phyloP scores from a whole-genome alignment of 2,888 invertebrate genomes.

The Cerceris rybyensis region DNA sequence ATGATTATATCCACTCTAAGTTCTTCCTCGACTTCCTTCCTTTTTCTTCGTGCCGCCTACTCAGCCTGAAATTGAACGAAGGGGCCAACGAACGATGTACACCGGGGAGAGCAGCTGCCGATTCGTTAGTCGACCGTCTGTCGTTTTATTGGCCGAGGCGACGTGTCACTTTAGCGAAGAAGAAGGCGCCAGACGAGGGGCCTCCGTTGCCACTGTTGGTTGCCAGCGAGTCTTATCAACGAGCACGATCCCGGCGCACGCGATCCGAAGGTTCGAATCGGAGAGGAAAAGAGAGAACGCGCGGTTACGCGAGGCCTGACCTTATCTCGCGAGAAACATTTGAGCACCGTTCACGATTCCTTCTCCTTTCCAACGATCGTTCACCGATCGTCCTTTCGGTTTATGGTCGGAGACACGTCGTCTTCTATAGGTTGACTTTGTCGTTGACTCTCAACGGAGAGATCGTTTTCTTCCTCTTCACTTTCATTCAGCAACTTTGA shows the following conservation, averaged over 20 bases:
- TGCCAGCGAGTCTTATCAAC: background rate
- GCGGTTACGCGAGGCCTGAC: conserved; percentile 30
- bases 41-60: conserved; percentile 6
- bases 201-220: conserved; percentile 5
- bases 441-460: no score
- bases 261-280: background rate
- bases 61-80: conserved; percentile 22
- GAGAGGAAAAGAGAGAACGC: background rate
- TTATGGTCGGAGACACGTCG: background rate
- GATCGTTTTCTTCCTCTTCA: background rate
- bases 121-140: conserved; percentile 41
- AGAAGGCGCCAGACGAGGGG: conserved; percentile 51
- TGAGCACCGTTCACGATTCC: conserved; percentile 1
- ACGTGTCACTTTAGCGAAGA: conserved; percentile 45
- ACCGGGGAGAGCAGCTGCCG: conserved; percentile 52
- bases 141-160: conserved; percentile 55
- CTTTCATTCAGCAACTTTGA: conserved; percentile 8
- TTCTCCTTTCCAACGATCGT: background rate
- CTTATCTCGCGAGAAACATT: conserved; percentile 23
- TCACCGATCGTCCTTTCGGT: background rate
- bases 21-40: background rate
- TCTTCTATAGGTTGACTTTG: background rate
- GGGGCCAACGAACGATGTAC: conserved; percentile 42
- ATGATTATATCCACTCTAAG: background rate
- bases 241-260: background rate